phyloP scores from a whole-genome alignment of 2,797 vertebrate species.

The Takifugu ocellatus region DNA sequence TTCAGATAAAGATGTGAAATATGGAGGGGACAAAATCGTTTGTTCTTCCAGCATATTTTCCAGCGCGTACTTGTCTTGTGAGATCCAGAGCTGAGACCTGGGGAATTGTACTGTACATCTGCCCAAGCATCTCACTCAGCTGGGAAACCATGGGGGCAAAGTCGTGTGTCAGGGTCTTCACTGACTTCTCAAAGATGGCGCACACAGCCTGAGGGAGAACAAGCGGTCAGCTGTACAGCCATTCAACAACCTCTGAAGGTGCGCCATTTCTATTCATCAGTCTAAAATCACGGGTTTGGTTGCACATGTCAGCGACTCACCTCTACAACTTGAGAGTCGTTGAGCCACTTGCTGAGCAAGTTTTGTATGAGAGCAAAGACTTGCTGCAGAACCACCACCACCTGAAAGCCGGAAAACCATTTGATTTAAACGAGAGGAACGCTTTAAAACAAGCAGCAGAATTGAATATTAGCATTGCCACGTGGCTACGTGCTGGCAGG shows the following conservation, averaged over 20 bases:
- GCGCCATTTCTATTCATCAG: neutral
- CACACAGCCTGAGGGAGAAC: constrained; percentile 85
- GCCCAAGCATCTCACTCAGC: constrained; percentile 97
- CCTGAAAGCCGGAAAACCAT: constrained; percentile 70
- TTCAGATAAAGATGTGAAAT: too few species aligned
- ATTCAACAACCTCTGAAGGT: neutral
- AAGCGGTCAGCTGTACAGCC: constrained; percentile 5
- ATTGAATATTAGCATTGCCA: constrained; percentile 9
- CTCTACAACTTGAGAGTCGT: constrained; percentile 98
- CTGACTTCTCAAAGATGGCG: constrained; percentile 98
- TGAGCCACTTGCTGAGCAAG: constrained; percentile 98
- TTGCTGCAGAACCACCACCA: constrained; percentile 97
- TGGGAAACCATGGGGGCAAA: constrained; percentile 99
- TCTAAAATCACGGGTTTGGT: neutral
- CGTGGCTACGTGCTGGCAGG: constrained; percentile 3
- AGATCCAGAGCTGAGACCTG: constrained; percentile 97
- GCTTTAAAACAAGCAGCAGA: neutral
- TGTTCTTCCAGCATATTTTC: neutral
- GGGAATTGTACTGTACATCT: constrained; percentile 99
- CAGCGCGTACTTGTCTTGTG: constrained; percentile 86
- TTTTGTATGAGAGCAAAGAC: constrained; percentile 98
- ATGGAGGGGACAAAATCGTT: too few species aligned
- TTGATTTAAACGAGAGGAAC: neutral
- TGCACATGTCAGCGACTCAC: constrained; percentile 64
- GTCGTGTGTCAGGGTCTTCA: constrained; percentile 96